Evolutionary conservation across 2,888 invertebrate species (phyloP).

Genomic region (Syrphus vitripennis): DNA sequence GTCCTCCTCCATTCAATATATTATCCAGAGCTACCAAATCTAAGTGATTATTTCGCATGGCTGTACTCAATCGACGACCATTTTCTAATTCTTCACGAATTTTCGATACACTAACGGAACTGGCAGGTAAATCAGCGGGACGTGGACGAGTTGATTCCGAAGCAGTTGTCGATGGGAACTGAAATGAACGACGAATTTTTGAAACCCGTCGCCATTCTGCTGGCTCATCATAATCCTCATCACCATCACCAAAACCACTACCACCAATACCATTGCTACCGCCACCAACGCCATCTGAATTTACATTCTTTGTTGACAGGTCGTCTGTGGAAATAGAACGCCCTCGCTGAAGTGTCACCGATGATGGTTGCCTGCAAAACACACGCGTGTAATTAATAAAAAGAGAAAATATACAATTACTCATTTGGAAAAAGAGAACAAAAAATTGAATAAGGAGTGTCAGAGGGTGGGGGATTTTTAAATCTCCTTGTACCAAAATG

Average conservation of each 20-base stretch:
- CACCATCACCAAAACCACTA: constrained; percentile 81
- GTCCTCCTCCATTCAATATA: constrained; percentile 79
- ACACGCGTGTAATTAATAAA: constrained; percentile 20
- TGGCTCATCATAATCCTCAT: constrained; percentile 80
- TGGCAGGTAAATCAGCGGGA: constrained; percentile 81
- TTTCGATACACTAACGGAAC: constrained; percentile 82
- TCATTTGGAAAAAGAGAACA: background rate
- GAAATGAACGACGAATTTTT: constrained; percentile 85
- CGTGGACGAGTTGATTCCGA: constrained; percentile 73
- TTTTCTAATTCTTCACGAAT: constrained; percentile 83
- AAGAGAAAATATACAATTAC: constrained; percentile 24
- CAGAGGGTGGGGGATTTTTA: background rate
- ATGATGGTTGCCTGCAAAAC: constrained; percentile 75
- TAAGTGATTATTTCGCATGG: constrained; percentile 82
- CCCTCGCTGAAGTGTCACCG: constrained; percentile 78
- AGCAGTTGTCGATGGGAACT: constrained; percentile 83
- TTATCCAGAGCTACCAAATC: constrained; percentile 83
- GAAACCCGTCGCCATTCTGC: constrained; percentile 86
- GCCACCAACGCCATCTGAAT: constrained; percentile 70
- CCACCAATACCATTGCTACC: constrained; percentile 4
- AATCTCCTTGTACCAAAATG: background rate
- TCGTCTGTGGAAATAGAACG: constrained; percentile 83
- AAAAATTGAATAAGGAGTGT: background rate
- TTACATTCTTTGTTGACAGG: constrained; percentile 78
- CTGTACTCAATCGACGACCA: constrained; percentile 82